A percentile compares a stretch with the other conserved stretches of the same genome.
Conservation (phyloP, 2,888 invertebrate genomes). For the Pandemis cinnamomeana region DNA sequence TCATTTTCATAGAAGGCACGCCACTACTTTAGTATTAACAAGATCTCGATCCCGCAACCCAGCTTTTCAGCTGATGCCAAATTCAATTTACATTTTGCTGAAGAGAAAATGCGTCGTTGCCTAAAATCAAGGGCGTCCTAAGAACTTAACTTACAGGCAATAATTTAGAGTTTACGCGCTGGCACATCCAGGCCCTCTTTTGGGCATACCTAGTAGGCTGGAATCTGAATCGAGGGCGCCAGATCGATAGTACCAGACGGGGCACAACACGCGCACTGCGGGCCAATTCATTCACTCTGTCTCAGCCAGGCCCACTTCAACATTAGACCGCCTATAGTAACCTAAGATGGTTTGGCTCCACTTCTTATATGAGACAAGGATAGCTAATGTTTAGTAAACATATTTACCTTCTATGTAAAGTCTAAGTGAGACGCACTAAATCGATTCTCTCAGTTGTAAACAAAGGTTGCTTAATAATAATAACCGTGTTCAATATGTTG, state of each 20-base stretch:
- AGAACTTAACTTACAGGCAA: conserved; percentile 9
- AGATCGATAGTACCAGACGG: conserved; percentile 85
- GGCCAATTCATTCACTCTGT: conserved; percentile 25
- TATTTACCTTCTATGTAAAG: no score
- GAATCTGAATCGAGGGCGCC: conserved; percentile 78
- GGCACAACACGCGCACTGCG: conserved; percentile 68
- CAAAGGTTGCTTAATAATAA: no score
- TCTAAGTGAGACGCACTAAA: no score
- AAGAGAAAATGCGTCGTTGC: neutral
- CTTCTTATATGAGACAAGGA: no score
- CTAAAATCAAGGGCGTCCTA: neutral
- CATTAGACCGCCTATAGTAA: neutral
- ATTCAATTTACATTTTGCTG: conserved; percentile 8
- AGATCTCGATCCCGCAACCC: neutral
- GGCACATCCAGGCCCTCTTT: conserved; percentile 19
- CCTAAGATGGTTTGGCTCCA: neutral
- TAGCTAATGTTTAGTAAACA: no score
- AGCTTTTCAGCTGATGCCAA: neutral
- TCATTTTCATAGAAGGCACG: neutral
- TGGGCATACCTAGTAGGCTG: conserved; percentile 58
- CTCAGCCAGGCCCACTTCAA: conserved; percentile 3
- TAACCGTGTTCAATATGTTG: no score
- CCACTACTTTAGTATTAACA: neutral
- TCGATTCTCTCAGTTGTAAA: no score
- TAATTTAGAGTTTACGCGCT: conserved; percentile 20